These are phyloP conservation scores for Meiosimyza decipiens DNA, from an alignment of 2,888 invertebrate species.

Conservation along the genomic window DNA sequence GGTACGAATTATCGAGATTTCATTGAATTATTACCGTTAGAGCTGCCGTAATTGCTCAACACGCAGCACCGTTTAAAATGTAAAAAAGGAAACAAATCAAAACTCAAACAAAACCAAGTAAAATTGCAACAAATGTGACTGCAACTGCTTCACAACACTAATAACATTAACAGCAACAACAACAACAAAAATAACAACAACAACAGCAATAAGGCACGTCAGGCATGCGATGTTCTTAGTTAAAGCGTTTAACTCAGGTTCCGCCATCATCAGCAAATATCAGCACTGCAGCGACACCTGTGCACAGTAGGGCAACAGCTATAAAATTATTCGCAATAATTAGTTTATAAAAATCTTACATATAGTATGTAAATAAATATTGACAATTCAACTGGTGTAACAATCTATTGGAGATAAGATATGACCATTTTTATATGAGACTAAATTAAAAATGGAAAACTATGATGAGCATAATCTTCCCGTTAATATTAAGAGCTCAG, in stretches of 20 bases:
- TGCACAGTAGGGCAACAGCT: not conserved
- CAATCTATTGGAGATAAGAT: too few species aligned
- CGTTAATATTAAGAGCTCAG: too few species aligned
- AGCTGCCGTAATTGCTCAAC: conserved; percentile 30
- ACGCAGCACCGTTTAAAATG: conserved; percentile 20
- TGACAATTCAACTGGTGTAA: too few species aligned
- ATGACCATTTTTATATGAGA: too few species aligned
- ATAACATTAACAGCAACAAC: conserved; percentile 7
- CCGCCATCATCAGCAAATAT: conserved; percentile 1
- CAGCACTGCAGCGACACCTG: not conserved
- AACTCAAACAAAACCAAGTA: not conserved
- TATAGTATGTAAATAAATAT: too few species aligned
- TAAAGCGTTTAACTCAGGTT: conserved; percentile 10
- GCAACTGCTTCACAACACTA: too few species aligned
- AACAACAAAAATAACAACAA: not conserved
- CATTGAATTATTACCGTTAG: conserved; percentile 22
- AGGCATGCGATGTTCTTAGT: conserved; percentile 35
- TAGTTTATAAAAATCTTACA: too few species aligned
- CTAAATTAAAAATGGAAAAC: too few species aligned
- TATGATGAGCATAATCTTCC: too few species aligned
- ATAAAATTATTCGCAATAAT: not conserved
- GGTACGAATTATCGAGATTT: too few species aligned
- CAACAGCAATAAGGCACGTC: conserved; percentile 29
- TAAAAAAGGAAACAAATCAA: not conserved
- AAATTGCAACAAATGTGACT: too few species aligned